Percentiles rank a stretch among this genome's conserved stretches.
Conservation (phyloP, 2,797 vertebrate genomes). For the Melanotaenia parkinsoni region DNA sequence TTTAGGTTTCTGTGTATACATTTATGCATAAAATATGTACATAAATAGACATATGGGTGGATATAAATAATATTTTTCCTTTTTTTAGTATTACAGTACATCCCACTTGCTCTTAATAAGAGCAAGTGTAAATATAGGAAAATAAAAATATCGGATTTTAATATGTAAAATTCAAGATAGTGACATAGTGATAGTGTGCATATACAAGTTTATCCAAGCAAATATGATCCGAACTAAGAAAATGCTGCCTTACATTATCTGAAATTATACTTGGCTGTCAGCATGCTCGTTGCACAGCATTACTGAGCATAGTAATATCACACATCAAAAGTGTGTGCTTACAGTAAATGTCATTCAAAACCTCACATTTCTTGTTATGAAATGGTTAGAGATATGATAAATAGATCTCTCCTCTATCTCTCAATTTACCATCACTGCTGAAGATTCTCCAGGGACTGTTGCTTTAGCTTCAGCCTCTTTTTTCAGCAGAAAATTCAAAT, state of each 20-base stretch:
- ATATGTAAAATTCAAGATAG: not conserved
- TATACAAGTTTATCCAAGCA: not conserved
- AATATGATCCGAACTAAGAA: not conserved
- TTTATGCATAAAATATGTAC: too few species aligned
- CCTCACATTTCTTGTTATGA: not conserved
- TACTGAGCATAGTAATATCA: not conserved
- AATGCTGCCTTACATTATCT: not conserved
- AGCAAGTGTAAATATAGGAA: not conserved
- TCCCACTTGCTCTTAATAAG: too few species aligned
- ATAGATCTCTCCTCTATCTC: not conserved
- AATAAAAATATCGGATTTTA: not conserved
- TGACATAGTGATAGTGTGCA: not conserved
- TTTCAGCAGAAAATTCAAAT: not conserved
- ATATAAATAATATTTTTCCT: too few species aligned
- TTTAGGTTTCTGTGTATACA: too few species aligned
- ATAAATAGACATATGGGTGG: too few species aligned
- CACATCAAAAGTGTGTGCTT: not conserved
- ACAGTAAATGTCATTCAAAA: too few species aligned
- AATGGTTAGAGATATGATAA: not conserved
- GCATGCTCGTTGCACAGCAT: not conserved
- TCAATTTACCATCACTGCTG: not conserved
- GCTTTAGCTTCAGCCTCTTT: not conserved
- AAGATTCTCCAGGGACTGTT: not conserved
- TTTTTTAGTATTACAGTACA: too few species aligned
- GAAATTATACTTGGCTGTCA: not conserved